These are phyloP conservation scores for Pristionchus exspectatus DNA, from an alignment of 2,888 invertebrate species.

Conservation along the genomic window DNA sequence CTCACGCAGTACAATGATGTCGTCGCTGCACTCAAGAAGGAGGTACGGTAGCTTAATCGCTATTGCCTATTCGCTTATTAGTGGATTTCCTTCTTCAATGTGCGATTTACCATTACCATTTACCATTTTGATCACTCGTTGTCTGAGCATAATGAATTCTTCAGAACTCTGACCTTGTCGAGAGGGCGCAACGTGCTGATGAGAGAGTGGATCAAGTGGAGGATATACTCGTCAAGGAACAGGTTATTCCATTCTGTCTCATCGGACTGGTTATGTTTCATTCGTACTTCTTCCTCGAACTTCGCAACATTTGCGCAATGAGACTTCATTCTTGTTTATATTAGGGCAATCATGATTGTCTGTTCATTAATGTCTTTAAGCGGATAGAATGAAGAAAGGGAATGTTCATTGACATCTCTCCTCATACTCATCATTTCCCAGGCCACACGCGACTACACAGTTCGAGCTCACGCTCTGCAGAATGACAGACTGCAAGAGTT, in stretches of 20 bases:
- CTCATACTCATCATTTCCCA: background rate
- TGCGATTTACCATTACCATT: too few species aligned
- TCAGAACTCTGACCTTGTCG: conserved; percentile 15
- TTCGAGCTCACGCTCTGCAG: conserved; percentile 47
- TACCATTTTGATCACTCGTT: too few species aligned
- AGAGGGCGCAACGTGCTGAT: background rate
- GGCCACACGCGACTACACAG: conserved; percentile 44
- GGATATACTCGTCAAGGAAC: conserved; percentile 47
- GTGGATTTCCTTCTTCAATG: too few species aligned
- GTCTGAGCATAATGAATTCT: too few species aligned
- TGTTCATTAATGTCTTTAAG: too few species aligned
- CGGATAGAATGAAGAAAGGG: too few species aligned
- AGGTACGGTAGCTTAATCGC: conserved; percentile 35
- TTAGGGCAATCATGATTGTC: too few species aligned
- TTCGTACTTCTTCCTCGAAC: too few species aligned
- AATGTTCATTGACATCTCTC: too few species aligned
- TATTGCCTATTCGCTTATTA: too few species aligned
- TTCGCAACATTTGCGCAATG: background rate
- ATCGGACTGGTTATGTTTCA: too few species aligned
- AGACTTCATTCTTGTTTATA: background rate
- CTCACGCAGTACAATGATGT: conserved; percentile 53
- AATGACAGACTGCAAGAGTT: conserved; percentile 48
- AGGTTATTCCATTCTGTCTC: background rate
- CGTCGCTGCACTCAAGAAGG: conserved; percentile 34
- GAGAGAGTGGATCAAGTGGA: conserved; percentile 26